These are phyloP conservation scores for Ranitomeya imitator DNA, from an alignment of 2,113 vertebrate genomes.

Conservation along the genomic window DNA sequence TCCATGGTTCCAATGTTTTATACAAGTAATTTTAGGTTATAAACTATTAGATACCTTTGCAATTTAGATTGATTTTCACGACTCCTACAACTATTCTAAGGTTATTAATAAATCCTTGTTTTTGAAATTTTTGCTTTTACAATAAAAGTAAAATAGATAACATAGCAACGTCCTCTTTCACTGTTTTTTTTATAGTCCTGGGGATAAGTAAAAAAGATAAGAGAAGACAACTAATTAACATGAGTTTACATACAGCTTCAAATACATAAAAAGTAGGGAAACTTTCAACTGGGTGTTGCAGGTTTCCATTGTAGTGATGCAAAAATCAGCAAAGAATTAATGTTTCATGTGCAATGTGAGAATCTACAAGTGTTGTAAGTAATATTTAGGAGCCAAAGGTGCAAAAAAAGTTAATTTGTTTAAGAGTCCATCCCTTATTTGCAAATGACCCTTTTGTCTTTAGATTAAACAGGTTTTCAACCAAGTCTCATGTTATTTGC, in stretches of 20 bases:
- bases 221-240: neutral
- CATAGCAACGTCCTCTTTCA: neutral
- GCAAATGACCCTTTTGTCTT: conserved; percentile 6
- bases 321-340: neutral
- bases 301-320: neutral
- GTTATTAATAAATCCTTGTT: neutral
- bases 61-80: too few relatives aligned
- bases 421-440: neutral
- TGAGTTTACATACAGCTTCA: neutral
- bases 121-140: neutral
- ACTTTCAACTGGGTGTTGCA: neutral
- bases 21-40: too few relatives aligned
- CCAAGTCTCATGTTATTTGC: conserved; percentile 15
- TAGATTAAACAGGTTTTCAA: neutral
- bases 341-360: neutral
- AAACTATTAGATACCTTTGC: too few relatives aligned
- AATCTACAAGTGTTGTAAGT: neutral
- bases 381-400: neutral
- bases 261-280: neutral
- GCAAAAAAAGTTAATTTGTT: conserved; percentile 8
- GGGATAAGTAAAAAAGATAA: neutral
- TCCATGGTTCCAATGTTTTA: too few relatives aligned
- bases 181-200: neutral
- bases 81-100: too few relatives aligned
- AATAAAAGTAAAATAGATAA: too few relatives aligned